Evolutionary conservation across 2,797 vertebrate species (phyloP).

Genomic region (Pseudochaenichthys georgianus): DNA sequence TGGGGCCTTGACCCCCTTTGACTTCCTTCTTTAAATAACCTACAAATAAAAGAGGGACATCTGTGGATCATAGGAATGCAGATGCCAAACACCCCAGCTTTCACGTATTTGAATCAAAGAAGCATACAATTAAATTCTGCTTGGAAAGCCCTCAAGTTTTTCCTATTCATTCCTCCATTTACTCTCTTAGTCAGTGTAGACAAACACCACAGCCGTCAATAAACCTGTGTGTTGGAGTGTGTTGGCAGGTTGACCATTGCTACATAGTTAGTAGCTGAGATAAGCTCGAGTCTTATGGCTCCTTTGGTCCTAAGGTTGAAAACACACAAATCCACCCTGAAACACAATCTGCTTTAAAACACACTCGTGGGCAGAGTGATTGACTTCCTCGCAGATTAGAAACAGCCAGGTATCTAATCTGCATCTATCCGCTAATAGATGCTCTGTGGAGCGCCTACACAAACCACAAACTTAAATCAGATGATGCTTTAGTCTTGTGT

Average conservation of each 20-base stretch:
- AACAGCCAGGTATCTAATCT: background rate
- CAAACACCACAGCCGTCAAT: conserved; percentile 24
- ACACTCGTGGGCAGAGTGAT: background rate
- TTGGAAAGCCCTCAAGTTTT: background rate
- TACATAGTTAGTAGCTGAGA: conserved; percentile 59
- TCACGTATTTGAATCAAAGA: conserved; percentile 21
- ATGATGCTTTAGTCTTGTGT: background rate
- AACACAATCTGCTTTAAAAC: conserved; percentile 30
- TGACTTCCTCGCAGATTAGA: conserved; percentile 36
- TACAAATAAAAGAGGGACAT: conserved; percentile 67
- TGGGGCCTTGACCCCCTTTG: conserved; percentile 75
- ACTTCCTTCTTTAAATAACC: conserved; percentile 85
- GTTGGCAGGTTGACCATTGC: conserved; percentile 41
- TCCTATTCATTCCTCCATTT: conserved; percentile 6
- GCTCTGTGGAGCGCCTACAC: background rate
- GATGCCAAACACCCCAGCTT: conserved; percentile 49
- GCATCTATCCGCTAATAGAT: conserved; percentile 1
- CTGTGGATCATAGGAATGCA: conserved; percentile 56
- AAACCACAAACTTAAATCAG: background rate
- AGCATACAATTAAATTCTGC: background rate
- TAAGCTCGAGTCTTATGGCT: conserved; percentile 59
- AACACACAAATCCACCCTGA: conserved; percentile 35
- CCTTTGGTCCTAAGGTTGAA: conserved; percentile 58
- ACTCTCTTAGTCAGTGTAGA: conserved; percentile 21
- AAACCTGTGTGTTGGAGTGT: conserved; percentile 30